Evolutionary conservation across 2,113 vertebrate species (phyloP), one percentile per base, ranked within the genome.

Genomic region (Myotis davidii): DNA sequence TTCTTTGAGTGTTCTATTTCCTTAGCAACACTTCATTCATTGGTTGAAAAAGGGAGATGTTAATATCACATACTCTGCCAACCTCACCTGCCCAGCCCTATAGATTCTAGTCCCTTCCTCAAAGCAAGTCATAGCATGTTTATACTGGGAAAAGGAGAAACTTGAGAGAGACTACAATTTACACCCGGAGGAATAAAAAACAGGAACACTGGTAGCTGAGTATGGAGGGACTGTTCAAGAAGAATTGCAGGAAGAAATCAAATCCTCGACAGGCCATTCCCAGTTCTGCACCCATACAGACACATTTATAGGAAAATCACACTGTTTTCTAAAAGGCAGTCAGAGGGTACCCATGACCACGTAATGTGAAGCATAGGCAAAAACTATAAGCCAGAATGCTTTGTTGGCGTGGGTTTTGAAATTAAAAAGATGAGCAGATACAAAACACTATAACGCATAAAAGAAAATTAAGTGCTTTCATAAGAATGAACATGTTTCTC

Each of bases 391-490:
- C 74, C 67, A 79, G 21, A 91, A 82, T 67, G 14, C 21, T 73
- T 73, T 78, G 52, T 32, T 82, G 27, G 52, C 77, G 67, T 78
- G 18, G 52, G 17, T 94, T 88, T 39, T 72, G 37, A 94, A 96
- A 48, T 48, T 23, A 25, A 91, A 76, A 85, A n/a, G 21, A 90
- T 11, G 17, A 73, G 65, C 56, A 78, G 18, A 69, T 34, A 70
- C 2, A 67, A 82, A 88, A 21, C 9, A 17, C 12, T 64, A 27
- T 69, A 59, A 67, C 74, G 64, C 82, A 34, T 3, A 52, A n/a
- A 95, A 90, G 56, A 88, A 78, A 90, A 88, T 54, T 32, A 81
- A 94, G 34, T 83, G 85, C 69, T 90, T 95, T 78, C 32, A 13
- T 94, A 48, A 69, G 52, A 50, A 85, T 61, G 18, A 95, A 65